Base-by-base conservation (phyloP, 2,797 vertebrate species). In the Amblyopsis hoosieri region DNA sequence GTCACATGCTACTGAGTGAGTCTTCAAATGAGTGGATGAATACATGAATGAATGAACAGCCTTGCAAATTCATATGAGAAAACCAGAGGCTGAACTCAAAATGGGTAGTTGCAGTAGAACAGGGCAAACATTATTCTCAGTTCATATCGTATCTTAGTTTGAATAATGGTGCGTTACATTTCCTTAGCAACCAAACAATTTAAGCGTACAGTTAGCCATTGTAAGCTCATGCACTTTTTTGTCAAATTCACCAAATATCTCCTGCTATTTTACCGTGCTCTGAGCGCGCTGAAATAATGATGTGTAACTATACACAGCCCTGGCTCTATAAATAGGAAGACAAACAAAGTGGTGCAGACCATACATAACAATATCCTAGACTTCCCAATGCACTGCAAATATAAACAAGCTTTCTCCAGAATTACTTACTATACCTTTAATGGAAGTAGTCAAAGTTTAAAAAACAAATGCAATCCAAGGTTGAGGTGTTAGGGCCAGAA, bases 1-100 rank as follows among this genome's bases (percentile, higher is more conserved):
- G 90, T 92, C 87, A 86, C 84, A 74, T 84, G 77, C 82, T 89
- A 86, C 80, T 87, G 84, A 90, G 81, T 72, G 81, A 79, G 73
- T 81, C 81, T 84, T 90, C 81, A 89, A 86, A 91, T 78, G 88
- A 79, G 86, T 75, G 81, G 85, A 83, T 83, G 87, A 67, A 76
- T 69, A 62, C 69, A 72, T 71, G 62, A 86, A 89, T 87, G 88
- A 83, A 84, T 86, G 81, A 80, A 78, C 72, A 11, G 29, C 80
- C 71, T 61, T 80, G 54, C 67, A 70, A 77, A 88, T 75, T 81
- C 77, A 79, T 76, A 69, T 60, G 84, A 88, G 79, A 77, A 80
- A 74, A 78, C 49, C 58, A 60, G 71, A 72, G 70, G 85, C 76
- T 81, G 67, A 78, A 85, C 80, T 85, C 74, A 66, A 23, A 74